Evolutionary conservation across 2,888 invertebrate species (phyloP), one percentile per base, ranked within the genome.

Genomic region (Vesta saturnalis): DNA sequence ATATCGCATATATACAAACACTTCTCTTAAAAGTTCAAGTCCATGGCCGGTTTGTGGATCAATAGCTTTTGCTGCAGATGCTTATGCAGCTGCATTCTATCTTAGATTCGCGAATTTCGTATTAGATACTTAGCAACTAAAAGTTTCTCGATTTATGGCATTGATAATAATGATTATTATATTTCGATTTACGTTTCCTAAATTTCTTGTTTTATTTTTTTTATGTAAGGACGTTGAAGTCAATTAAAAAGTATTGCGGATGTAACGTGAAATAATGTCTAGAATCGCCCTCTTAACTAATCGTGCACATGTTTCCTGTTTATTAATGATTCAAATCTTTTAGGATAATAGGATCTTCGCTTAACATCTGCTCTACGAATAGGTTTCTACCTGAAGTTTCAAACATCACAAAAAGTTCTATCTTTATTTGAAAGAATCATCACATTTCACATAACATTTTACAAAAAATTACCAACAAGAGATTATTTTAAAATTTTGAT

Each of bases 51-150:
- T 62, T 75, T 74, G 69, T 72, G 68, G 73, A 76, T 76, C 74
- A 72, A 75, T 76, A 75, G 72, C 69, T 30, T 70, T 62, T 60
- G 61, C 63, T 72, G 72, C 76, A 77, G 75, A 75, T 76, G 74
- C 72, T 58, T 57, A 30, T 62, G 69, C 71, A 72, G 73, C 71
- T 60, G 67, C 69, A 64, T 64, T 64, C 46, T 69, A 61, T 22
- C 46, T 23, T 22, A 43, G 43, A 52, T 43, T 52, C 15, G 56
- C 65, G 54, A 60, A 65, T 60, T 59, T 60, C 55, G 21, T 43
- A 54, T 39, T 39, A 55, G 54, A n/a, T 39, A 60, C 47, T 65
- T 56, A 30, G 12, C 65, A 39, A 60, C 60, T 65, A 55, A 8
- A 65, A 21, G 30, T 60, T 35, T 65, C 55, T 56, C 60, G 54